Conservation (phyloP, 2,113 vertebrate species). For the Passer domesticus region DNA sequence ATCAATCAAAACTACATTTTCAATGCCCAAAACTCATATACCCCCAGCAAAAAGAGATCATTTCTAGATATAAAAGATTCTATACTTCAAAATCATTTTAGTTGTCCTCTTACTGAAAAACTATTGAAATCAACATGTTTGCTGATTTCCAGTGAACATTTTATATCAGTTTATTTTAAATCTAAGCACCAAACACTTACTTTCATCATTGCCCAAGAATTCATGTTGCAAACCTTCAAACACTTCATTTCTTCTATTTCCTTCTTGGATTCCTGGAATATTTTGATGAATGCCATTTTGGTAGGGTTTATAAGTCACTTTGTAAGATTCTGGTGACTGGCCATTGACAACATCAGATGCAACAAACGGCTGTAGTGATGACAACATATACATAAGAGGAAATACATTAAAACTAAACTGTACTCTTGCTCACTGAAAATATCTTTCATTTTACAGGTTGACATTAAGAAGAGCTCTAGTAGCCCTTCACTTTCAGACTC, state of each 20-base stretch:
- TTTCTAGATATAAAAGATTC: neutral
- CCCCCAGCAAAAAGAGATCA: neutral
- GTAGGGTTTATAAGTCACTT: slow-evolving; percentile 86
- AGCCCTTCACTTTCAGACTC: neutral
- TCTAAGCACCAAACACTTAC: slow-evolving; percentile 75
- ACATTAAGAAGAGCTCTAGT: neutral
- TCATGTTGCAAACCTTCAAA: slow-evolving; percentile 86
- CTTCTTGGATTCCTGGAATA: slow-evolving; percentile 66
- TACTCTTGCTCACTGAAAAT: neutral
- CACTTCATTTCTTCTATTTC: slow-evolving; percentile 64
- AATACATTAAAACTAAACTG: neutral
- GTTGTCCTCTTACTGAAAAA: neutral
- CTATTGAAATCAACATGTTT: neutral
- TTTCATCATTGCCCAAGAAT: slow-evolving; percentile 82
- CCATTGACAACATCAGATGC: slow-evolving; percentile 60
- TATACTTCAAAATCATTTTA: neutral
- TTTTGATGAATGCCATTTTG: slow-evolving; percentile 72
- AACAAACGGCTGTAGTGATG: slow-evolving; percentile 67
- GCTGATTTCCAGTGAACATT: neutral
- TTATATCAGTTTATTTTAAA: neutral
- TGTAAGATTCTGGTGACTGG: slow-evolving; percentile 72
- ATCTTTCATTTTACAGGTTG: neutral
- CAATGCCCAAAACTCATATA: neutral
- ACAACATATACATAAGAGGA: neutral
- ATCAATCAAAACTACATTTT: neutral